These are phyloP conservation scores for Lysandra bellargus DNA, from an alignment of 2,888 invertebrate genomes.

Conservation along the genomic window DNA sequence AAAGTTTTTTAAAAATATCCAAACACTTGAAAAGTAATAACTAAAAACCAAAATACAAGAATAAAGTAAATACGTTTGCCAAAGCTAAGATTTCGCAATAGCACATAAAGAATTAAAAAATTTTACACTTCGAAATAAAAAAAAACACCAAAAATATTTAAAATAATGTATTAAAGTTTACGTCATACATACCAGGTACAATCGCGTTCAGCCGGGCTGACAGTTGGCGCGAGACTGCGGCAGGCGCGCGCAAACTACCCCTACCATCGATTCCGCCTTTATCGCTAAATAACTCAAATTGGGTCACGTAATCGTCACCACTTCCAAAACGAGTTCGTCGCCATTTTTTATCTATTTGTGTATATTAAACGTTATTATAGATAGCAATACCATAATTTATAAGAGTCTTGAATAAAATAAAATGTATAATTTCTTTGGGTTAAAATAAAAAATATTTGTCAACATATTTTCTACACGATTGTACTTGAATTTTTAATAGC, in stretches of 20 bases:
- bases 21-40: background rate
- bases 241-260: constrained; percentile 56
- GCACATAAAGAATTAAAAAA: background rate
- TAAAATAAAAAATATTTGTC: background rate
- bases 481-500: background rate
- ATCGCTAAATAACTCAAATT: constrained; percentile 53
- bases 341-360: background rate
- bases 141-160: background rate
- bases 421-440: background rate
- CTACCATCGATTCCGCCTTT: constrained; percentile 61
- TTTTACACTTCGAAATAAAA: background rate
- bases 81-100: background rate
- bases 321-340: constrained; percentile 19
- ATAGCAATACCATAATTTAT: background rate
- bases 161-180: background rate
- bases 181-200: constrained; percentile 31
- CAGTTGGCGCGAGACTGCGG: constrained; percentile 40
- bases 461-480: background rate
- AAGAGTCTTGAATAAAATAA: background rate
- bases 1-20: background rate
- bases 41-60: background rate
- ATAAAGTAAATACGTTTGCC: background rate
- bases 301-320: constrained; percentile 44
- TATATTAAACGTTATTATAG: background rate
- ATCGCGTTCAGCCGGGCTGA: background rate